Conservation (phyloP, 2,888 invertebrate genomes). For the Nymphalis polychloros region DNA sequence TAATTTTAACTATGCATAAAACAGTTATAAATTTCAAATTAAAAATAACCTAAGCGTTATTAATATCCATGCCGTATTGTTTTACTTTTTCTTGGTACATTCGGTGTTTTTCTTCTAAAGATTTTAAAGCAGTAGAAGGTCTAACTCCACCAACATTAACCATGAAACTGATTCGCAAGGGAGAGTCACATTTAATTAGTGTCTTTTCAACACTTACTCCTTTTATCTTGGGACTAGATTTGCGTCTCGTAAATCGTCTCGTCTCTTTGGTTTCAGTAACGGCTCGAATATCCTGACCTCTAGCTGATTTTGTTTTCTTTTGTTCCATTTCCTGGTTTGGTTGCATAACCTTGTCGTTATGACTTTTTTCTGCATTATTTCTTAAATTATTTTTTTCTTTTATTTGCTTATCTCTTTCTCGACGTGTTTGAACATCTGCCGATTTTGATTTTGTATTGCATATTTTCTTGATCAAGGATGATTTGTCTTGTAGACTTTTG, state of each 20-base stretch:
- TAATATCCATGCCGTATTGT: conserved; percentile 50
- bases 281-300: conserved; percentile 29
- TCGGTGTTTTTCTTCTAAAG: conserved; percentile 70
- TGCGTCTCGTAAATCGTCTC: conserved; percentile 44
- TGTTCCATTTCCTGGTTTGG: conserved; percentile 27
- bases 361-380: conserved; percentile 23
- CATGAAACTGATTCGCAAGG: conserved; percentile 68
- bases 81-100: conserved; percentile 73
- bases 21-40: conserved; percentile 14
- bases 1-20: conserved; percentile 19
- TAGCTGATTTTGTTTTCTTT: conserved; percentile 28
- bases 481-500: conserved; percentile 50
- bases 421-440: conserved; percentile 46
- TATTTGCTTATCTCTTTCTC: conserved; percentile 37
- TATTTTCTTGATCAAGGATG: conserved; percentile 43
- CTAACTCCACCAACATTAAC: conserved; percentile 63
- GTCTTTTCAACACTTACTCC: conserved; percentile 50
- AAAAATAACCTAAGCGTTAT: conserved; percentile 25
- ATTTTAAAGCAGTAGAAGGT: conserved; percentile 60
- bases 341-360: conserved; percentile 35
- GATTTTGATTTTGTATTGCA: conserved; percentile 54
- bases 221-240: conserved; percentile 51
- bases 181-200: conserved; percentile 44
- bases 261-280: conserved; percentile 36
- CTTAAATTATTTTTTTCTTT: conserved; percentile 14